These are phyloP conservation scores for Sitodiplosis mosellana DNA, from an alignment of 1,140 invertebrate species.

Conservation along the genomic window DNA sequence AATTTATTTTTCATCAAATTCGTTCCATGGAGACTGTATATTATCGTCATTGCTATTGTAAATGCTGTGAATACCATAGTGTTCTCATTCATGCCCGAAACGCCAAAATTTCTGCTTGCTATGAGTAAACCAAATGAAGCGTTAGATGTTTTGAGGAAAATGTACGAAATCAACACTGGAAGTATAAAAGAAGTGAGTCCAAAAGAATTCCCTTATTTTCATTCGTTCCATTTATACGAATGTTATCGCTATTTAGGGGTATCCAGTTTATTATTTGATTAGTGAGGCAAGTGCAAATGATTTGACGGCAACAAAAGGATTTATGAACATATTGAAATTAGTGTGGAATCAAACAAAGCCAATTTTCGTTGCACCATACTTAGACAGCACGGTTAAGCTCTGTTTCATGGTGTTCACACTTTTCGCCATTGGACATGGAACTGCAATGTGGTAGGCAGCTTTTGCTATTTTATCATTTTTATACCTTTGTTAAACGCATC, in stretches of 20 bases:
- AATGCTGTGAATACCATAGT: conserved; percentile 31
- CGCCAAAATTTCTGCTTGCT: conserved; percentile 53
- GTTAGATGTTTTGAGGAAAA: conserved; percentile 33
- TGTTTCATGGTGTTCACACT: conserved; percentile 33
- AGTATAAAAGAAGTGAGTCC: conserved; percentile 8
- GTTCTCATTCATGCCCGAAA: conserved; percentile 43
- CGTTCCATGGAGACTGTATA: conserved; percentile 44
- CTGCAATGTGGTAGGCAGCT: conserved; percentile 26
- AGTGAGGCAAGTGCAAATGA: conserved; percentile 11
- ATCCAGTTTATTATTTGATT: conserved; percentile 11
- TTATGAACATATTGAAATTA: conserved; percentile 15
- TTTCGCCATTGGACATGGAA: conserved; percentile 22
- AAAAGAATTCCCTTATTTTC: no score
- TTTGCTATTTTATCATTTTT: background rate
- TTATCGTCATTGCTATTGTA: conserved; percentile 34
- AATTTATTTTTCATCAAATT: conserved; percentile 26
- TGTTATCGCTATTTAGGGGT: no score
- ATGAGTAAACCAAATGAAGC: conserved; percentile 39
- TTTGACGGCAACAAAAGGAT: conserved; percentile 11
- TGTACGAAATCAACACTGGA: conserved; percentile 40
- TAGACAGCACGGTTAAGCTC: conserved; percentile 33
- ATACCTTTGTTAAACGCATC: no score
- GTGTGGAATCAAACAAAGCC: conserved; percentile 29
- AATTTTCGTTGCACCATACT: conserved; percentile 28
- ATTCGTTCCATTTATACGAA: no score